phyloP scores from a whole-genome alignment of 35 echinoderm and acorn worm genomes.

The Amphiura filiformis region DNA sequence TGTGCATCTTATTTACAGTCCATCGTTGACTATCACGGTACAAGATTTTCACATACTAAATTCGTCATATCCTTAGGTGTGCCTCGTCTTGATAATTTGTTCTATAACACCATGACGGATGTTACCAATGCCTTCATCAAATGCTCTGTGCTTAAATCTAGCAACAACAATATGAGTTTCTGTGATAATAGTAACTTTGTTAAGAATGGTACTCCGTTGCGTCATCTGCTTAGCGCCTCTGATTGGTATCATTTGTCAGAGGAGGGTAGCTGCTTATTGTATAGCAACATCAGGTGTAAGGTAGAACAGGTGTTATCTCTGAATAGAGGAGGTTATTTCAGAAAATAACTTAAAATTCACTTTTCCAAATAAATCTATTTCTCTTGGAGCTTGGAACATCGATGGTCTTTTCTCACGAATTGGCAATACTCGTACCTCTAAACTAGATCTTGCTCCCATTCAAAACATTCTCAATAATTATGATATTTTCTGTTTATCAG shows the following conservation, averaged over 20 bases:
- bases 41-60: not conserved
- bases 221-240: not conserved
- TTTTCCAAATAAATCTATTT: conserved; percentile 10
- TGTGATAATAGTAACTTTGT: conserved; percentile 20
- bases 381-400: not conserved
- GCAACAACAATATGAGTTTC: not conserved
- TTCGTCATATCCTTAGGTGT: not conserved
- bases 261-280: not conserved
- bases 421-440: too few relatives aligned
- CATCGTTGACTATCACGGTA: not conserved
- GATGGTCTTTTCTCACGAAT: too few relatives aligned
- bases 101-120: not conserved
- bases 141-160: not conserved
- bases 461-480: too few relatives aligned
- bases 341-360: conserved; percentile 1
- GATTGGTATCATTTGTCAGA: conserved; percentile 19
- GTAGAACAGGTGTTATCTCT: not conserved
- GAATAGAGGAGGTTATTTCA: not conserved
- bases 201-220: not conserved
- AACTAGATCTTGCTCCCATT: too few relatives aligned
- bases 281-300: not conserved
- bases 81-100: not conserved
- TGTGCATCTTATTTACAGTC: not conserved
- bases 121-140: not conserved
- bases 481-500: too few relatives aligned